Base-by-base conservation (phyloP, 2,113 vertebrate species). In the Saguinus midas region DNA sequence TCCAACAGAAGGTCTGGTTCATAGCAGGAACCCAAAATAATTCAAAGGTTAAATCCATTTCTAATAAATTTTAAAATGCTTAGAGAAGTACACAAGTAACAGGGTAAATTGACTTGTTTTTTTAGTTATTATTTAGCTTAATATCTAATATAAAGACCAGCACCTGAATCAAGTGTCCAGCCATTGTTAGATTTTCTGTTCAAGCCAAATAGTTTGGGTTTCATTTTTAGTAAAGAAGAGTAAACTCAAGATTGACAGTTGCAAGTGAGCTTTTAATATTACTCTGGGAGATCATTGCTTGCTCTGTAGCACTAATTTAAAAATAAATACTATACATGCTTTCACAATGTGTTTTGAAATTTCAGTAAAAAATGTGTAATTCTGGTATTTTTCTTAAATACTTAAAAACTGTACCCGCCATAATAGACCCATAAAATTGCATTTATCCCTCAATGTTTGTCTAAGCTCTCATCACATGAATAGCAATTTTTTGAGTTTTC, bases 331-430 rank as follows among this genome's bases (percentile, higher is more conserved):
- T 52, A 21, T 45, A 55, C 58, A 32, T 78, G 5, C 57, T 72
- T 96, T 78, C 10, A 68, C 25, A 68, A 58, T 3, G 4, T 87
- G 37, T 55, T 94, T 79, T 94, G 70, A 92, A 84, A 95, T 85
- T 52, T 57, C 40, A 57, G 37, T 55, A 27, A 45, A 58, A 85
- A 90, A 76, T 50, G 8, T 72, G 20, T 3, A 55, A 35, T 55
- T 85, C 45, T 73, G 23, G 13, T 64, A 89, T 40, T 75, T 95
- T 92, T 88, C 2, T 25, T 72, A 57, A 83, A 91, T 37, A 6
- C 66, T 95, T 80, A 66, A 40, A 81, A 79, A 94, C 2, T 48
- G 35, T 79, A 6, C 16, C n/a, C 3, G 52, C 25, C 40, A 92
- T 58, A 88, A 72, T 20, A 87, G 21, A 78, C 70, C 3, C 40